Evolutionary conservation across 2,113 vertebrate species (phyloP).

Genomic region (Ciconia boyciana): DNA sequence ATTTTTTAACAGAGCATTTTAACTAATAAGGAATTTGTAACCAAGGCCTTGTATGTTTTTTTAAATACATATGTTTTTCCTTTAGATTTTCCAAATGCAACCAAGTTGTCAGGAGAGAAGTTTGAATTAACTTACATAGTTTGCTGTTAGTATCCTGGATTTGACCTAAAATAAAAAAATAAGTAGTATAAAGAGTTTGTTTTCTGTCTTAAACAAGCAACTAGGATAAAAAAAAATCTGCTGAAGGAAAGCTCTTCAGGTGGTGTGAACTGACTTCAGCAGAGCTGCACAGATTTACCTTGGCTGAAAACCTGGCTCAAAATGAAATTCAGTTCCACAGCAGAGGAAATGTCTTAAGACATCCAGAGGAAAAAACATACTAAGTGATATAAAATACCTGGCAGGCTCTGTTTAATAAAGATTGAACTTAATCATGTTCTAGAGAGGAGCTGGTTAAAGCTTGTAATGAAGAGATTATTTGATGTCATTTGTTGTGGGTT

Average conservation of each 20-base stretch:
- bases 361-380: neutral
- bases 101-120: neutral
- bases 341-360: neutral
- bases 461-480: slow-evolving; percentile 50
- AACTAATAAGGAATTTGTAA: neutral
- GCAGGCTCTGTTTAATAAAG: neutral
- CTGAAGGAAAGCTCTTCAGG: neutral
- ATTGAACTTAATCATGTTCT: slow-evolving; percentile 15
- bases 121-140: neutral
- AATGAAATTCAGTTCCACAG: neutral
- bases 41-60: neutral
- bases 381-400: slow-evolving; percentile 4
- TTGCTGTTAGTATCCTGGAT: neutral
- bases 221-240: neutral
- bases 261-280: neutral
- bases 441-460: slow-evolving; percentile 52
- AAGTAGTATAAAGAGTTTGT: neutral
- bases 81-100: neutral
- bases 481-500: slow-evolving; percentile 33
- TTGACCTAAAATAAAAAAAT: neutral
- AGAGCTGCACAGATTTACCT: neutral
- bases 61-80: neutral
- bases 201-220: neutral
- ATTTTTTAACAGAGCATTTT: neutral
- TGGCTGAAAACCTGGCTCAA: neutral